phyloP scores from a whole-genome alignment of 2,797 vertebrate species.

The Argya squamiceps region DNA sequence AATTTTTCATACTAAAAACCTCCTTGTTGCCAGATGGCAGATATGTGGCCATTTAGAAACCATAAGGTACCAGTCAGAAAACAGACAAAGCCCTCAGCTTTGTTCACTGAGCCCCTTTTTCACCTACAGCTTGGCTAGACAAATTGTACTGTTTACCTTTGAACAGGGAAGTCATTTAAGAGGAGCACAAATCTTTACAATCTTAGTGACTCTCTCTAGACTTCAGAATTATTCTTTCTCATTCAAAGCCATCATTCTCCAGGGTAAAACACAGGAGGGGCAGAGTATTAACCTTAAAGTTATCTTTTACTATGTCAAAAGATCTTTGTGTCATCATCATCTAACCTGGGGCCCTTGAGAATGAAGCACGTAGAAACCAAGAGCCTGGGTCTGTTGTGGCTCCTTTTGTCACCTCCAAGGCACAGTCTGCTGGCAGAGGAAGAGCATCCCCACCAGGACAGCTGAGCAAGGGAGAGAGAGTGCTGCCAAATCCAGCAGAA shows the following conservation, averaged over 20 bases:
- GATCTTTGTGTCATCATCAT: not conserved
- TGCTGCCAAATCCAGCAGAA: not conserved
- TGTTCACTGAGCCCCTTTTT: not conserved
- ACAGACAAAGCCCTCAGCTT: not conserved
- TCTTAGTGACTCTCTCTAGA: not conserved
- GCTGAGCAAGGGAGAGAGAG: not conserved
- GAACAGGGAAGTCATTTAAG: not conserved
- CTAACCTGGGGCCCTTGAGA: not conserved
- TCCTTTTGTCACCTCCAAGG: not conserved
- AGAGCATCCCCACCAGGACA: not conserved
- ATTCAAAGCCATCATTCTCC: not conserved
- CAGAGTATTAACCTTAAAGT: not conserved
- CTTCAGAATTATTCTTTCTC: not conserved
- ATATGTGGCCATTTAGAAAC: not conserved
- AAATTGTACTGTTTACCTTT: not conserved
- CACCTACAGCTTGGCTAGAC: not conserved
- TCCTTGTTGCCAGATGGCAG: not conserved
- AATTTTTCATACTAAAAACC: constrained; percentile 30
- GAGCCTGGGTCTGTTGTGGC: not conserved
- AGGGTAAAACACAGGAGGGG: not conserved
- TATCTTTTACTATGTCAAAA: not conserved
- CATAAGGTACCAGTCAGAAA: not conserved
- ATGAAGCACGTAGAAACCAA: not conserved
- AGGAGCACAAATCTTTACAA: not conserved
- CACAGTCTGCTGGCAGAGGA: not conserved